Base-by-base conservation (phyloP, 1,140 invertebrate genomes). In the Drosophila ficusphila region DNA sequence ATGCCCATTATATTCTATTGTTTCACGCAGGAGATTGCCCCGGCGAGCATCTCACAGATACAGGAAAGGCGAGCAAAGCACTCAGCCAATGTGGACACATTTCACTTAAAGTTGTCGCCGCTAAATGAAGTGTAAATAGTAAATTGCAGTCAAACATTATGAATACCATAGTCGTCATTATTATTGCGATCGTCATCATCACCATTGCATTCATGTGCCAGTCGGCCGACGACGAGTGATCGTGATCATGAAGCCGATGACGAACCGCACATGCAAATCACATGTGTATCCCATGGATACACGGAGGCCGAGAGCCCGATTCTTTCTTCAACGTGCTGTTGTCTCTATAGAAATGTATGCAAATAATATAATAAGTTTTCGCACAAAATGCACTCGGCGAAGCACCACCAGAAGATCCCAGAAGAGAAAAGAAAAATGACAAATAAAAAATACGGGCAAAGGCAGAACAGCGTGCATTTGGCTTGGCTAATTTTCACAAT, bases 111-210 rank as follows among this genome's bases (percentile, higher is more conserved):
- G 58, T 86, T 86, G 81, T 86, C 81, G 76, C 76, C 72, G 81
- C 81, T 76, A 88, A 86, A 86, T 86, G 81, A 86, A 86, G 81
- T 86, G 81, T 86, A 86, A 86, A 86, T 86, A 86, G 81, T 86
- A 86, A 86, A 86, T 86, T 86, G 81, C 81, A 86, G 72, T 86
- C 76, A 85, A 79, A 85, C 79, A 85, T 83, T 79, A 85, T 85
- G 79, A 85, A 85, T 71, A 79, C 64, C 75, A 85, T 72, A 53
- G 75, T 53, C 38, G 38, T 70, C 62, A 67, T 78, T 25, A 67
- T 78, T 25, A 65, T 41, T 25, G 33, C 23, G 9, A 23, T 48
- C n/a, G 23, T 67, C 41, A 57, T 76, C 27, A 44, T 44, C 18
- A 78, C 73, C 56, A 69, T 77, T 52, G 57, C 69, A 49, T 51